Base-by-base conservation (phyloP, 2,113 vertebrate species). In the Nanorana parkeri region DNA sequence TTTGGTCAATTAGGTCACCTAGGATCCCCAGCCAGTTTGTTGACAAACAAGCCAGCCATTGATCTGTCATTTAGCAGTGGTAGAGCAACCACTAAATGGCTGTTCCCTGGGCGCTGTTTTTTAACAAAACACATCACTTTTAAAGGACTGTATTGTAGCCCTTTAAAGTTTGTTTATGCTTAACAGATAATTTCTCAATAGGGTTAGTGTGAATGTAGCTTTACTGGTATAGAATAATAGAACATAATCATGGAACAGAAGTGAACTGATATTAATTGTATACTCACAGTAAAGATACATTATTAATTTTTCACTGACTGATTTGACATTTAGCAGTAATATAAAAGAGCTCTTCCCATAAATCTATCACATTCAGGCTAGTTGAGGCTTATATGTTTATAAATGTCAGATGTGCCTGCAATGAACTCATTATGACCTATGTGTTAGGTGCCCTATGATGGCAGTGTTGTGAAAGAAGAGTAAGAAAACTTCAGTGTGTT, bases 321-420 rank as follows among this genome's bases (percentile, higher is more conserved):
- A 76, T 84, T 78, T 86, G 75, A 20, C 41, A 61, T 73, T 69
- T 15, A 78, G 32, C 11, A 84, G 76, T 79, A 32, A 80, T 85
- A 78, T 84, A 88, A 85, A 86, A 87, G 87, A 86, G 4, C 4
- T 80, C 77, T 87, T 91, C 85, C 84, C 66, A 86, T 84, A 86
- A 87, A 87, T 85, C 81, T 87, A 83, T 78, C 67, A 83, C 85
- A 85, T 87, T 88, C 63, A 88, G 68, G 26, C 2, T 41, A 78
- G 10, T 7, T 69, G 47, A 87, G 82, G 87, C 87, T 86, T 77
- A 28, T 84, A 5, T 86, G 72, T 86, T 89, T 58, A n/a, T 84
- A 86, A 81, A 85, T 69, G 81, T 84, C 63, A 87, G 77, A 86
- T 85, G 78, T 55, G 1, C 74, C 24, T 81, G 16, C 36, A 29